Base-by-base conservation (phyloP, 2,888 invertebrate genomes). In the Acrobasis consociella region DNA sequence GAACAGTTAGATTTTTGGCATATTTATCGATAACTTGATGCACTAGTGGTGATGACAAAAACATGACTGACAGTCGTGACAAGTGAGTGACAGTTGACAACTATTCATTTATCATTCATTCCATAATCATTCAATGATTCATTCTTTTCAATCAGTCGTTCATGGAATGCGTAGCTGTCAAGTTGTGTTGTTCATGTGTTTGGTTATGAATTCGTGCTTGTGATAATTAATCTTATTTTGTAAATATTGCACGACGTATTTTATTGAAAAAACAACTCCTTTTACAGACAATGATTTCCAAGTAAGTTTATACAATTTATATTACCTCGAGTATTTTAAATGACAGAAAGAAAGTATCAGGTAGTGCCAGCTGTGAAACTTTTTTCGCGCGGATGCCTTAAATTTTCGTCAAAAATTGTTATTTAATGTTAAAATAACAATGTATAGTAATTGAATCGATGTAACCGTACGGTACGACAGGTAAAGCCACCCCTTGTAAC, bases 401-500 rank as follows among this genome's bases (percentile, higher is more conserved):
- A 52, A 17, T 52, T 52, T 85, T 81, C 78, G 79, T 85, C 2
- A 13, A 11, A 42, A 42, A 42, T 13, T 42, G 42, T 42, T 11
- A 11, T 10, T 9, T 42, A 42, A 42, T 5, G 13, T 46, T 2
- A 11, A 11, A 13, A 31, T 31, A 22, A 22, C 22, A 22, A 22
- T 22, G 22, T 46, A 2, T 13, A n/a, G n/a, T 46, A 46, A n/a
- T 11, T 13, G 13, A 46, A 46, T 10, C 13, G 77, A 85, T 86
- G 86, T 79, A 3, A 5, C 46, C 16, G 39, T 56, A 56, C 15
- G 11, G 15, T 42, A 72, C 80, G 83, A 80, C 81, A 81, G 82
- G 82, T 78, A 79, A 81, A 80, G 83, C 85, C 86, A 87, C 89
- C 89, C 82, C 90, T 85, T 85, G 81, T 83, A 80, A 79, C 80